These are phyloP conservation scores for Drosophila lowei DNA, from an alignment of 1,140 invertebrate species.

Conservation along the genomic window DNA sequence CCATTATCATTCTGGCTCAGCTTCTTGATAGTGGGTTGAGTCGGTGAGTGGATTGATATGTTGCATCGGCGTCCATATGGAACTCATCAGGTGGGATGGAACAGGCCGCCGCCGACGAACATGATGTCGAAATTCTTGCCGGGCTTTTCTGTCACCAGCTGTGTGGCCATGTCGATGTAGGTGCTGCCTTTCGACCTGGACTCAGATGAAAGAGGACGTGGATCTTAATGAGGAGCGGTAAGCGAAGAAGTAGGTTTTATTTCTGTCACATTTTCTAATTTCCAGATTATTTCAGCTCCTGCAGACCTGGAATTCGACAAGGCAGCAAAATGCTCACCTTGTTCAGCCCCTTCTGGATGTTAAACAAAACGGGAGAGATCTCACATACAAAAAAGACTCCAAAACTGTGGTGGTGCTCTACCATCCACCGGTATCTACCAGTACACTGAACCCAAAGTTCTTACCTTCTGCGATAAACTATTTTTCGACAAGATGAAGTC, in stretches of 20 bases:
- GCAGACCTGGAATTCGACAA: slow-evolving; percentile 83
- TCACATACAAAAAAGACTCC: slow-evolving; percentile 90
- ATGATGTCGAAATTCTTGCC: no score
- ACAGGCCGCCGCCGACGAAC: slow-evolving; percentile 85
- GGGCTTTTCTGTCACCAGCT: no score
- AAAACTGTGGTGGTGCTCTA: slow-evolving; percentile 91
- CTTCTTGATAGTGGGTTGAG: no score
- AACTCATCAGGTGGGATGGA: no score
- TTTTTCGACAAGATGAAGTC: slow-evolving; percentile 97
- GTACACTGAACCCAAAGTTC: slow-evolving; percentile 92
- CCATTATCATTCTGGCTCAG: no score
- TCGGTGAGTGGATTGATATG: no score
- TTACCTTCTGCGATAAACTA: slow-evolving; percentile 94
- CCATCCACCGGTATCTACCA: slow-evolving; percentile 87
- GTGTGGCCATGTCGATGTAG: slow-evolving; percentile 85
- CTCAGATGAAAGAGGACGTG: slow-evolving; percentile 87
- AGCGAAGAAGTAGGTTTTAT: neutral
- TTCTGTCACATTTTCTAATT: neutral
- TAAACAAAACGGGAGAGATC: slow-evolving; percentile 96
- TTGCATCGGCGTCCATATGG: no score
- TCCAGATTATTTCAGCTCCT: neutral
- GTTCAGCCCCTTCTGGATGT: slow-evolving; percentile 99
- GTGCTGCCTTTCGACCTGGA: slow-evolving; percentile 87
- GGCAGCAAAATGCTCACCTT: slow-evolving; percentile 89
- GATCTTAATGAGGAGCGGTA: slow-evolving; percentile 93